phyloP scores from a whole-genome alignment of 2,888 invertebrate species.

The Griposia aprilina region DNA sequence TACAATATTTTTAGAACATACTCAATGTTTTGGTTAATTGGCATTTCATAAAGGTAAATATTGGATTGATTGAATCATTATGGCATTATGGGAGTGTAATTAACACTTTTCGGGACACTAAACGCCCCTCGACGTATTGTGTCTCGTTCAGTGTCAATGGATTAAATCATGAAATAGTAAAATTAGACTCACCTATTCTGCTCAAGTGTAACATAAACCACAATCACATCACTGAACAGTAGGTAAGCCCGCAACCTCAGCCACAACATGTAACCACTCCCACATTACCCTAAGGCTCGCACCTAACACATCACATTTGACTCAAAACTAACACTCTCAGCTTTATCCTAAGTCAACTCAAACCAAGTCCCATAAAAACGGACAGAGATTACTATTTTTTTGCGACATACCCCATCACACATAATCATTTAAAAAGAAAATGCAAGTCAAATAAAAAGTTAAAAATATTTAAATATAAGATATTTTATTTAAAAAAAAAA shows the following conservation, averaged over 20 bases:
- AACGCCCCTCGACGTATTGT: too few relatives aligned
- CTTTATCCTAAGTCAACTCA: constrained; percentile 6
- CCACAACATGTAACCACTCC: not conserved
- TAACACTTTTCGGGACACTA: too few relatives aligned
- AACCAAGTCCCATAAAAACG: not conserved
- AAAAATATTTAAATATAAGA: not conserved
- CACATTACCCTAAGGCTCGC: not conserved
- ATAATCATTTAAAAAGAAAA: not conserved
- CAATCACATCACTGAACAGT: not conserved
- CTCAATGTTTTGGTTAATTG: not conserved
- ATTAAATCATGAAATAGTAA: not conserved
- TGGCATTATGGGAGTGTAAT: too few relatives aligned
- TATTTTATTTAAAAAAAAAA: constrained; percentile 22
- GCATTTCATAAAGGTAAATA: not conserved
- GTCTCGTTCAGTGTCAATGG: too few relatives aligned
- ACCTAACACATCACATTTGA: constrained; percentile 10
- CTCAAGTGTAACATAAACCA: not conserved
- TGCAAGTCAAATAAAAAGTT: constrained; percentile 35
- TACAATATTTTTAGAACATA: not conserved
- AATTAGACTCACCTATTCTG: not conserved
- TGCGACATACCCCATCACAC: not conserved
- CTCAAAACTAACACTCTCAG: constrained; percentile 1
- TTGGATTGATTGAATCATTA: not conserved
- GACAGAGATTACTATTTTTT: not conserved
- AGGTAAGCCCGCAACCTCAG: not conserved